Percentiles rank a stretch among this genome's conserved stretches.
Conservation (phyloP, 2,113 vertebrate genomes). For the Azemiops feae region DNA sequence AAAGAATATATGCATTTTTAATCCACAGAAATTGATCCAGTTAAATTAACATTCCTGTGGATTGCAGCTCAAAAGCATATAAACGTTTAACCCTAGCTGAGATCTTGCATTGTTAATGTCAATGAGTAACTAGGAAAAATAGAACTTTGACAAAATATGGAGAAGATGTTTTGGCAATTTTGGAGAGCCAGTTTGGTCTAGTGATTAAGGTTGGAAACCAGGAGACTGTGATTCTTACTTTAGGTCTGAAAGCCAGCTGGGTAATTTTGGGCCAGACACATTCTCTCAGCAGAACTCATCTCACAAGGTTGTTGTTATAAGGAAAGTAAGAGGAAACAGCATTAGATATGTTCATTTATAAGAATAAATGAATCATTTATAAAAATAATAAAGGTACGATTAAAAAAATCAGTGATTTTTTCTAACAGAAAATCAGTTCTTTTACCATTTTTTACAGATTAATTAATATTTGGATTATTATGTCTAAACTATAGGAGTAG, state of each 20-base stretch:
- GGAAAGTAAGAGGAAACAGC: no score
- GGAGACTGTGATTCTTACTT: no score
- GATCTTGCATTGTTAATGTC: neutral
- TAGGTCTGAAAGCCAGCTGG: no score
- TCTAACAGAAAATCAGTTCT: neutral
- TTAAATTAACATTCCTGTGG: neutral
- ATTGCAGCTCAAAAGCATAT: neutral
- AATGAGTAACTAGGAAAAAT: neutral
- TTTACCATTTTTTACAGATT: neutral
- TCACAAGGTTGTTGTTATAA: no score
- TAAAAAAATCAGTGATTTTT: neutral
- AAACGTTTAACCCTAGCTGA: neutral
- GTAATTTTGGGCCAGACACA: no score
- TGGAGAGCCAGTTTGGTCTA: no score
- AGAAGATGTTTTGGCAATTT: neutral
- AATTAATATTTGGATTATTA: neutral
- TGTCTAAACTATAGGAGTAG: neutral
- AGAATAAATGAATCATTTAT: no score
- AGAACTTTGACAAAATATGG: neutral
- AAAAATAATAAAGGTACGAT: no score
- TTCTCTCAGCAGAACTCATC: no score
- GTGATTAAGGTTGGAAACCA: no score
- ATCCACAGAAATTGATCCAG: neutral
- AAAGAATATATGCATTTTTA: neutral
- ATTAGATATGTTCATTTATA: no score